These are phyloP conservation scores for Lithophane semibrunnea DNA, from an alignment of 2,888 invertebrate genomes.

Conservation along the genomic window DNA sequence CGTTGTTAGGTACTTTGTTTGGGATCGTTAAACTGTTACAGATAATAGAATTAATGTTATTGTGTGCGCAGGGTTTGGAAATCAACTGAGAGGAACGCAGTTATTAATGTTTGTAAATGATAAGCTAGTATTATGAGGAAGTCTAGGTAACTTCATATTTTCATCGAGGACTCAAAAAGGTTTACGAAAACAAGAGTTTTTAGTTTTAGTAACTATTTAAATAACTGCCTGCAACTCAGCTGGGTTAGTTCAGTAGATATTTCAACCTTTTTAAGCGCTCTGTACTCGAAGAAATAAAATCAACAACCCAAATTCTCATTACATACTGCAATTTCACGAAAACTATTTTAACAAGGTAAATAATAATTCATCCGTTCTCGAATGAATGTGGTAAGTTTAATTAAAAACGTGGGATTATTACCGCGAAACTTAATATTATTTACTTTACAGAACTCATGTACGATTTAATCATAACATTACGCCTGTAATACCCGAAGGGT, in stretches of 20 bases:
- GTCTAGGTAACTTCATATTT: not conserved
- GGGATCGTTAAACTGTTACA: conserved; percentile 29
- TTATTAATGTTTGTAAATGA: not conserved
- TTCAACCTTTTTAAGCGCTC: not conserved
- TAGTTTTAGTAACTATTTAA: not conserved
- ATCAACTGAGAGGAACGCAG: not conserved
- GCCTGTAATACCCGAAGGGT: not conserved
- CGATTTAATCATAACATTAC: not conserved
- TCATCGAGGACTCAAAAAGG: not conserved
- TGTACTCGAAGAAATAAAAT: not conserved
- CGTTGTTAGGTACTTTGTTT: conserved; percentile 31
- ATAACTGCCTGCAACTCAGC: not conserved
- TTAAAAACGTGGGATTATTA: conserved; percentile 25
- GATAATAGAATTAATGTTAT: conserved; percentile 20
- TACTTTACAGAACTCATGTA: conserved; percentile 7
- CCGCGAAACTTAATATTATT: not conserved
- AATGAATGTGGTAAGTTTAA: conserved; percentile 33
- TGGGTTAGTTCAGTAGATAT: not conserved
- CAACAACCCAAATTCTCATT: conserved; percentile 3
- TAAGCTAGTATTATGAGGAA: not conserved
- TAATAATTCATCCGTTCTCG: conserved; percentile 23
- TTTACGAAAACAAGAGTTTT: not conserved
- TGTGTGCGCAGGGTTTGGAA: not conserved
- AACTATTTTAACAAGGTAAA: conserved; percentile 39
- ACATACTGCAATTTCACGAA: conserved; percentile 6